Percentiles rank a stretch among this genome's conserved stretches.
phyloP scores from a whole-genome alignment of 2,797 vertebrate species.

The Heteromormyrus szaboi region DNA sequence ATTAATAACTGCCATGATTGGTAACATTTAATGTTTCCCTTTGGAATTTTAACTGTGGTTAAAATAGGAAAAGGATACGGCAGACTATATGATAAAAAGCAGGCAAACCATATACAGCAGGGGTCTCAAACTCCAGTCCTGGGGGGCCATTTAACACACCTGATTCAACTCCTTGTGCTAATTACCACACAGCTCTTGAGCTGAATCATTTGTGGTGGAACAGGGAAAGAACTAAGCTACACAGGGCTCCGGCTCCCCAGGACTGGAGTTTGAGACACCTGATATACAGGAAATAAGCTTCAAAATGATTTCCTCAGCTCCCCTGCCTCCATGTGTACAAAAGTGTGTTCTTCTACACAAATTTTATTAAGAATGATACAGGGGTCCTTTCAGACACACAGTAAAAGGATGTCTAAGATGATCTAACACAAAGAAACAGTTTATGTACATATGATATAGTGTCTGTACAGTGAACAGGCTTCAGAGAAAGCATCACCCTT shows the following conservation, averaged over 20 bases:
- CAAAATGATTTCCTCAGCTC: slow-evolving; percentile 30
- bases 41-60: slow-evolving; percentile 22
- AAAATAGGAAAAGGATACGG: slow-evolving; percentile 19
- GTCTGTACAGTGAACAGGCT: slow-evolving; percentile 36
- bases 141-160: no score
- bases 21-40: neutral
- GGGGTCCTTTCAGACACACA: slow-evolving; percentile 61
- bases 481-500: slow-evolving; percentile 18
- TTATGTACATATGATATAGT: slow-evolving; percentile 68
- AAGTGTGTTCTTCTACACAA: slow-evolving; percentile 54
- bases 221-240: no score
- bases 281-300: slow-evolving; percentile 53
- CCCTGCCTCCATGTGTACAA: slow-evolving; percentile 54
- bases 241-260: no score
- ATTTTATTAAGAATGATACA: slow-evolving; percentile 53
- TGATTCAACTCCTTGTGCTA: no score
- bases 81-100: slow-evolving; percentile 33
- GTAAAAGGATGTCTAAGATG: slow-evolving; percentile 53
- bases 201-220: no score
- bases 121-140: no score
- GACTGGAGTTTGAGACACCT: no score
- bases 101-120: slow-evolving; percentile 49
- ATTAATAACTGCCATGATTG: neutral
- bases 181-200: no score
- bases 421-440: slow-evolving; percentile 55